These are phyloP conservation scores for Perizoma flavofasciatum DNA, from an alignment of 2,888 invertebrate genomes.

Conservation along the genomic window DNA sequence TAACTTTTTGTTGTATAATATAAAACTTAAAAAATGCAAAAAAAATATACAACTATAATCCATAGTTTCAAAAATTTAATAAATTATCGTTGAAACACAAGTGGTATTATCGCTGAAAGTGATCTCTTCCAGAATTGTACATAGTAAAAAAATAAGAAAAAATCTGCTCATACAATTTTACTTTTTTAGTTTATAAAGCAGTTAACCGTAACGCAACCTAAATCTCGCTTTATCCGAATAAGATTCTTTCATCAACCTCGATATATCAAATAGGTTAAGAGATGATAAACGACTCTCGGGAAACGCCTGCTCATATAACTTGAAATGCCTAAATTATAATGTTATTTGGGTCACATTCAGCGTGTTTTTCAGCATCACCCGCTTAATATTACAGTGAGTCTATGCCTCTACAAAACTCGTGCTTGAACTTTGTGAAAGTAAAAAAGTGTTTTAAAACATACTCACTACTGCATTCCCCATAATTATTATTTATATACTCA, in stretches of 20 bases:
- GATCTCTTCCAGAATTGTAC: too few relatives aligned
- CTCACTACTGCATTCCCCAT: too few relatives aligned
- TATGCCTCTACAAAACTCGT: slow-evolving; percentile 23
- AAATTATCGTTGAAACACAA: too few relatives aligned
- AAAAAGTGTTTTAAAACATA: too few relatives aligned
- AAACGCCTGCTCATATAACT: slow-evolving; percentile 40
- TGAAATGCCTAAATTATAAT: slow-evolving; percentile 39
- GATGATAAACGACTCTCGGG: slow-evolving; percentile 37
- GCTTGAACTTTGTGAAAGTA: slow-evolving; percentile 21
- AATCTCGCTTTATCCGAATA: slow-evolving; percentile 31
- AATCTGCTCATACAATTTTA: background rate
- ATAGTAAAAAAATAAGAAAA: background rate
- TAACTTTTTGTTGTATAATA: too few relatives aligned
- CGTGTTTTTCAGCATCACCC: slow-evolving; percentile 31
- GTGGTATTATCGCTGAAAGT: too few relatives aligned
- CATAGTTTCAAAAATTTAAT: too few relatives aligned
- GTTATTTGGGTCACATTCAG: slow-evolving; percentile 40
- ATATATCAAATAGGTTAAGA: slow-evolving; percentile 36
- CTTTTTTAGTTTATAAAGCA: background rate
- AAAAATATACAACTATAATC: too few relatives aligned
- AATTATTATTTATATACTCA: too few relatives aligned
- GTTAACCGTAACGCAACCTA: slow-evolving; percentile 15
- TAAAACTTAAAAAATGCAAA: too few relatives aligned
- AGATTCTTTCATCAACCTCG: slow-evolving; percentile 30
- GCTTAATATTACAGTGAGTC: slow-evolving; percentile 34